phyloP scores from a whole-genome alignment of 2,888 invertebrate species.

The Nomada lathburiana region DNA sequence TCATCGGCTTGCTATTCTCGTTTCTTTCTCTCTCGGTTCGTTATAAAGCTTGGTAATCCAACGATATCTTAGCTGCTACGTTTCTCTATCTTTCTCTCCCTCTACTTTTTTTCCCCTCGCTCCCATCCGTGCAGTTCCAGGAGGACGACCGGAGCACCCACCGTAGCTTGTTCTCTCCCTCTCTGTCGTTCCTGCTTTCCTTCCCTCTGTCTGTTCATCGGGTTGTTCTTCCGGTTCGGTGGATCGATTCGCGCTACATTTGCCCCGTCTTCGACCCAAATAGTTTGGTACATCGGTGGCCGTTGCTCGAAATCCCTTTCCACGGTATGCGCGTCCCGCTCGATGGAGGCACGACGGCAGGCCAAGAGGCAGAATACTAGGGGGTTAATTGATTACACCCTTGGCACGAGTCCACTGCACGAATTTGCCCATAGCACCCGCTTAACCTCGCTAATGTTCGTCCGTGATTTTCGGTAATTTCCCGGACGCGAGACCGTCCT shows the following conservation, averaged over 20 bases:
- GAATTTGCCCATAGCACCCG: conserved; percentile 68
- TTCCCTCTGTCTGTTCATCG: conserved; percentile 1
- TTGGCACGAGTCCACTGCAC: conserved; percentile 77
- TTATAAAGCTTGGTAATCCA: conserved; percentile 55
- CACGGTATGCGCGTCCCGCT: conserved; percentile 27
- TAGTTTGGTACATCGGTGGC: conserved; percentile 48
- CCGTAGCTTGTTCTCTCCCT: neutral
- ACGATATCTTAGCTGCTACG: conserved; percentile 50
- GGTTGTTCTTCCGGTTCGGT: conserved; percentile 35
- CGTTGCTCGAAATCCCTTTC: conserved; percentile 36
- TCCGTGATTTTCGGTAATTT: conserved; percentile 69
- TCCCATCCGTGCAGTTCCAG: neutral
- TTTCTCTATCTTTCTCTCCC: neutral
- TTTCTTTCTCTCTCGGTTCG: conserved; percentile 40
- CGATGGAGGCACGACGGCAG: conserved; percentile 22
- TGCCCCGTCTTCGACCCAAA: conserved; percentile 56
- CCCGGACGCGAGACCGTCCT: conserved; percentile 19
- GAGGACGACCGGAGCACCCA: neutral
- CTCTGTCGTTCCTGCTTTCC: neutral
- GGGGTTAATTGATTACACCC: conserved; percentile 79
- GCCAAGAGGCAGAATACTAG: conserved; percentile 30
- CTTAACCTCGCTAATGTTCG: conserved; percentile 69
- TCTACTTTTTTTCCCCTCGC: neutral
- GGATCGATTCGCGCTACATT: conserved; percentile 57
- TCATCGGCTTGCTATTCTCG: conserved; percentile 45